phyloP scores from a whole-genome alignment of 2,113 vertebrate genomes.

The Vanacampus margaritifer region DNA sequence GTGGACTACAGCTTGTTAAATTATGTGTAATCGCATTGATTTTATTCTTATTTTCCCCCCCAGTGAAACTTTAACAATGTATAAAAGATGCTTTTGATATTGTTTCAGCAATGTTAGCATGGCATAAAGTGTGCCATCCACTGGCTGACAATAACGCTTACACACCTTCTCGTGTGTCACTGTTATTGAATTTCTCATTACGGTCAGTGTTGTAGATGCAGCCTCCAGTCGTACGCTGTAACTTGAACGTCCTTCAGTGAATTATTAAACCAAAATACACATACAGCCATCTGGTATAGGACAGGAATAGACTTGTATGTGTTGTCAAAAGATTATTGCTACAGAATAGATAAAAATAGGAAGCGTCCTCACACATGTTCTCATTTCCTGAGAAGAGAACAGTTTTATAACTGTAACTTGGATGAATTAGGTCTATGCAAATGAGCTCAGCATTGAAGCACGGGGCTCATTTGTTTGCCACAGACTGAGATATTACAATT shows the following conservation, averaged over 20 bases:
- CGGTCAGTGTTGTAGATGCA: neutral
- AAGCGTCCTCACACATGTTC: neutral
- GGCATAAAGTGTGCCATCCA: neutral
- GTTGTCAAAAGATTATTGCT: too few species aligned
- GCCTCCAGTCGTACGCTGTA: conserved; percentile 17
- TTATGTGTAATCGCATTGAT: too few species aligned
- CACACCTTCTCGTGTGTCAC: conserved; percentile 13
- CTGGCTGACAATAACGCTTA: neutral
- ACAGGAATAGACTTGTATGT: too few species aligned
- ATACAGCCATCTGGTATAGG: too few species aligned
- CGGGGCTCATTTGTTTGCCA: neutral
- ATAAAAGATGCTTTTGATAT: neutral
- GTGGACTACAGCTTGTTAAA: too few species aligned
- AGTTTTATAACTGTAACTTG: neutral
- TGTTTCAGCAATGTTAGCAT: neutral
- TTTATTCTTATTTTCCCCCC: too few species aligned
- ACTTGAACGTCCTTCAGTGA: conserved; percentile 43
- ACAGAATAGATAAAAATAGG: neutral
- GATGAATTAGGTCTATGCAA: neutral
- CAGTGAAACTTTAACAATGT: too few species aligned
- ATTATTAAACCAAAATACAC: conserved; percentile 53
- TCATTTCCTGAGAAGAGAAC: neutral
- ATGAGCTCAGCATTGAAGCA: neutral
- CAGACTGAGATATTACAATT: conserved; percentile 37
- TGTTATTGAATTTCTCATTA: conserved; percentile 29